These are phyloP conservation scores for Pelagia noctiluca DNA, from an alignment of 30 jellyfish, hydroid and myxozoan species.

Conservation along the genomic window DNA sequence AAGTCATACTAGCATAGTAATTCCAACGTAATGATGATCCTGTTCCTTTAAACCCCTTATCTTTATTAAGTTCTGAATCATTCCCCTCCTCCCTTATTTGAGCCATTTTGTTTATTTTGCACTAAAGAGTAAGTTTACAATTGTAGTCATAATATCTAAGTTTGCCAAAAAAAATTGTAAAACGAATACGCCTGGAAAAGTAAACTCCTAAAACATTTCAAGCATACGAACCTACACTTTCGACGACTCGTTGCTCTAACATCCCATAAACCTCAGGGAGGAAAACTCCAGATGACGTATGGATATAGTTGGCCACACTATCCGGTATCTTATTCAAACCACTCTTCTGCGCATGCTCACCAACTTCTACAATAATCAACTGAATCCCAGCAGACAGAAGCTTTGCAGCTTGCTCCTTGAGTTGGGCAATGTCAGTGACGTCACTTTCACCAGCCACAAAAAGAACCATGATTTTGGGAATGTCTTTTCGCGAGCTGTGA, in stretches of 20 bases:
- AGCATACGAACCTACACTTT: constrained; percentile 39
- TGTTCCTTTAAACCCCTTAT: no score
- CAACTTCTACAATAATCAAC: constrained; percentile 44
- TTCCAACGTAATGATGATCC: no score
- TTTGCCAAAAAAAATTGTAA: no score
- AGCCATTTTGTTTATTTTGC: no score
- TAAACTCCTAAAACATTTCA: background rate
- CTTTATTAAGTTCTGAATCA: no score
- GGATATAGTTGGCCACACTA: constrained; percentile 36
- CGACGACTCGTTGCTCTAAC: constrained; percentile 56
- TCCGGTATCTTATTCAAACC: constrained; percentile 40
- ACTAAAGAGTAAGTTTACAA: no score
- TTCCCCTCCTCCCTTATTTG: no score
- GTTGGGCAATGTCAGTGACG: constrained; percentile 19
- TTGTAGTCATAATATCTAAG: background rate
- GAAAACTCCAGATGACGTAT: constrained; percentile 3
- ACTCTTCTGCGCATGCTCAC: constrained; percentile 3
- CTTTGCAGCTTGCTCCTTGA: constrained; percentile 44
- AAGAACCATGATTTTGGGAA: constrained; percentile 68
- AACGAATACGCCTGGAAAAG: background rate
- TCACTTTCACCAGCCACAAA: constrained; percentile 50
- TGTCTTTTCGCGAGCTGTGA: constrained; percentile 68
- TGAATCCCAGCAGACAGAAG: constrained; percentile 57
- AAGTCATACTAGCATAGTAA: no score
- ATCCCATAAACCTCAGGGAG: constrained; percentile 67